Evolutionary conservation across 2,888 invertebrate species (phyloP).

Genomic region (Cyclophora albipunctata): DNA sequence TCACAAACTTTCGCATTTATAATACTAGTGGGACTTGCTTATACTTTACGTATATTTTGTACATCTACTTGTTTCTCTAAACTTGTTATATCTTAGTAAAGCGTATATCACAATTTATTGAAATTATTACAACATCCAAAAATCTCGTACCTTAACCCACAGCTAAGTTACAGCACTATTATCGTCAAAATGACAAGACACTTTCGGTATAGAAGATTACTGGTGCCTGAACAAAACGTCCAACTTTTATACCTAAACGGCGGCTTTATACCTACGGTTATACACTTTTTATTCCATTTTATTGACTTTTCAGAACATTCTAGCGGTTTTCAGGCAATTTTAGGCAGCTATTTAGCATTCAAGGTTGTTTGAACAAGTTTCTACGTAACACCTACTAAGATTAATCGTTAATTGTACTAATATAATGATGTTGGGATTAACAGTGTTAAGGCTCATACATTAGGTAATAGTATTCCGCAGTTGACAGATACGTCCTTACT

Average conservation of each 20-base stretch:
- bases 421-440: too few relatives aligned
- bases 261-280: not conserved
- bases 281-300: not conserved
- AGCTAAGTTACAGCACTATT: conserved; percentile 18
- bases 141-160: conserved; percentile 5
- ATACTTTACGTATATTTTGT: too few relatives aligned
- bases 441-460: too few relatives aligned
- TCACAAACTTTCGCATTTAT: too few relatives aligned
- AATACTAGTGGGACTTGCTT: too few relatives aligned
- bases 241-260: conserved; percentile 10
- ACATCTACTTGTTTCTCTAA: not conserved
- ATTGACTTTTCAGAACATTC: too few relatives aligned
- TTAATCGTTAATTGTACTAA: too few relatives aligned
- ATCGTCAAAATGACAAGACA: conserved; percentile 30
- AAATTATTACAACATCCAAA: too few relatives aligned
- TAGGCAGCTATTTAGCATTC: conserved; percentile 1
- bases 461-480: too few relatives aligned
- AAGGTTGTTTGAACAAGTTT: too few relatives aligned
- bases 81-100: not conserved
- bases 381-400: too few relatives aligned
- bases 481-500: too few relatives aligned
- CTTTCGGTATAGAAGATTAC: conserved; percentile 30
- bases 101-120: not conserved
- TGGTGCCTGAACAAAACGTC: conserved; percentile 25
- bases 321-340: not conserved